Conservation (phyloP, 2,113 vertebrate genomes). For the Bathybates hornii region DNA sequence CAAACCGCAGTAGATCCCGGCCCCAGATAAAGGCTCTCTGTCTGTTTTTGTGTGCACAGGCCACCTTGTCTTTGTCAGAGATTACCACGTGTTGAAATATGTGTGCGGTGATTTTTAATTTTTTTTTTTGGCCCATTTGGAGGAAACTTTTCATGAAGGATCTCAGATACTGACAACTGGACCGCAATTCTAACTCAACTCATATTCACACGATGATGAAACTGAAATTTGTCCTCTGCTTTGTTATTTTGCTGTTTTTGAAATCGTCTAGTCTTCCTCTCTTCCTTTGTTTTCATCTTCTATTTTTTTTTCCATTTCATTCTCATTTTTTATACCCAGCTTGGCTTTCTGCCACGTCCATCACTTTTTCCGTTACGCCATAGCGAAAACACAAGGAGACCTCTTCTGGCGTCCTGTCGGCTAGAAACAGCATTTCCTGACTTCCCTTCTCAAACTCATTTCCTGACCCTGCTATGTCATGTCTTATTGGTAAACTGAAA, state of each 20-base stretch:
- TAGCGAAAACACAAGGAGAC: conserved; percentile 8
- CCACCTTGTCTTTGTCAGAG: conserved; percentile 45
- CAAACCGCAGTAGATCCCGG: conserved; percentile 39
- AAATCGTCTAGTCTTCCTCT: background rate
- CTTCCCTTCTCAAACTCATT: background rate
- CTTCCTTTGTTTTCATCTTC: background rate
- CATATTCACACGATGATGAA: background rate
- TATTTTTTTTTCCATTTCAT: background rate
- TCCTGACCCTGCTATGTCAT: background rate
- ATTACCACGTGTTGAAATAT: conserved; percentile 44
- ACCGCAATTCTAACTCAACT: background rate
- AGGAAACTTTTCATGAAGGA: background rate
- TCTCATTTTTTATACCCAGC: background rate
- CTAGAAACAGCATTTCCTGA: conserved; percentile 42
- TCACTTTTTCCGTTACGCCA: conserved; percentile 9
- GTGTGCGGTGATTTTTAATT: background rate
- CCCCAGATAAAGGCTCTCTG: conserved; percentile 29
- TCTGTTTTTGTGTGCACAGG: conserved; percentile 7
- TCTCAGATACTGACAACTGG: background rate
- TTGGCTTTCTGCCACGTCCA: background rate
- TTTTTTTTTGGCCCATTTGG: conserved; percentile 35
- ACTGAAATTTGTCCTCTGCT: background rate
- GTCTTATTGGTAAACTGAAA: conserved; percentile 10
- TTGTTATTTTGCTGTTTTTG: background rate
- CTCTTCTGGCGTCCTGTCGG: background rate